These are phyloP conservation scores for Engraulis encrasicolus DNA, from an alignment of 2,113 vertebrate species.

Conservation along the genomic window DNA sequence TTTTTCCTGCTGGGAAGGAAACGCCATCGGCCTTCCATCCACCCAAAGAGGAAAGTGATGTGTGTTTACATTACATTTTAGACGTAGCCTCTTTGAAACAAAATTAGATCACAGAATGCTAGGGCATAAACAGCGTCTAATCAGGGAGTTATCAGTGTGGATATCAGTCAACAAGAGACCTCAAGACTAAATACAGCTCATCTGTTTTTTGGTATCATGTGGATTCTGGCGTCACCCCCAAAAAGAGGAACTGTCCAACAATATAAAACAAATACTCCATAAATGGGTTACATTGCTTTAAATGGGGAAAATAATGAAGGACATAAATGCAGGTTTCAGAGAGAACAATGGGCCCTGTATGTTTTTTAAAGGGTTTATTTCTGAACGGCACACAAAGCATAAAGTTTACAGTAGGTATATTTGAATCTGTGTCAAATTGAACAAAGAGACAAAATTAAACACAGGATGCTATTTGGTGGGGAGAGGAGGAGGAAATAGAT, in stretches of 20 bases:
- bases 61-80: conserved; percentile 6
- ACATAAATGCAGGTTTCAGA: not conserved
- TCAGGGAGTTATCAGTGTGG: not conserved
- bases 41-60: not conserved
- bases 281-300: not conserved
- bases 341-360: not conserved
- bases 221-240: not conserved
- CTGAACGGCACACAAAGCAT: not conserved
- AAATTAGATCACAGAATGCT: not conserved
- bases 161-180: conserved; percentile 17
- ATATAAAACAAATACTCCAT: not conserved
- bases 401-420: not conserved
- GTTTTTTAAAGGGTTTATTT: not conserved
- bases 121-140: not conserved
- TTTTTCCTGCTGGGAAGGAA: not conserved
- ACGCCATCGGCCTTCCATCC: not conserved
- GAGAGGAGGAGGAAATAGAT: not conserved
- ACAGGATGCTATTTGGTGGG: not conserved
- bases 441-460: not conserved
- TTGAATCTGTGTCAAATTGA: not conserved
- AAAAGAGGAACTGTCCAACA: not conserved
- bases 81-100: not conserved
- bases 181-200: not conserved
- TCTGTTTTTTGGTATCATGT: not conserved
- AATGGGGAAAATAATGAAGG: not conserved